Evolutionary conservation across 37 sponge, comb jelly and placozoan genomes (phyloP), one percentile per base, ranked within the genome.

Genomic region (Agelas oroides): DNA sequence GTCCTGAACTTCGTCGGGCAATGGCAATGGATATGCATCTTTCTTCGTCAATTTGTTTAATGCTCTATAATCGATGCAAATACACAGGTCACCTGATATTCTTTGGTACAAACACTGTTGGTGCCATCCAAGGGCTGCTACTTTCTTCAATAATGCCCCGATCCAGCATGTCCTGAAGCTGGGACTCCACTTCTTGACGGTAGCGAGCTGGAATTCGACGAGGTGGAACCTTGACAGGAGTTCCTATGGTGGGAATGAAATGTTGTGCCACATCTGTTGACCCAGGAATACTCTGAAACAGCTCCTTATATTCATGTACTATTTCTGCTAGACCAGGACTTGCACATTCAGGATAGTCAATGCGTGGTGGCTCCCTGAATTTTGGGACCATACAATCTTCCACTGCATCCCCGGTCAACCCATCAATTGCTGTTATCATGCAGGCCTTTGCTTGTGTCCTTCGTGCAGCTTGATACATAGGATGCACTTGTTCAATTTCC

Each of bases 31-130:
- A n/a, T n/a, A n/a, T n/a, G 91, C 69, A 65, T 90, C 86, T 61
- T 90, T 90, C 24, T 32, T 56, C 31, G 91, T 79, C 41, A 56
- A 73, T 38, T 89, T 91, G 77, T 86, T 91, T 13, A 90, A 53
- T 46, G 73, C 91, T 0, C 81, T 74, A 79, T 84, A 90, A 24
- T 90, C 91, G 16, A 85, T 31, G 41, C 91, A 90, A 18, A 85
- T 28, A 0, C 77, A 20, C 8, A 85, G 27, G 12, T 73, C 76
- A 32, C 85, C 86, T 1, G 73, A 73, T 38, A 80, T 84, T 53
- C n/a, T 90, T 90, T 3, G 57, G 66, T 3, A 85, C 70, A 65
- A 79, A 85, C 17, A 90, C 75, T 16, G 75, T 80, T 27, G 89
- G 94, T 30, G 94, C 70, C 65, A 75, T 73, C 77, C 58, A 35